These are phyloP conservation scores for Patella vulgata DNA, from an alignment of 1,140 invertebrate genomes.

Conservation along the genomic window DNA sequence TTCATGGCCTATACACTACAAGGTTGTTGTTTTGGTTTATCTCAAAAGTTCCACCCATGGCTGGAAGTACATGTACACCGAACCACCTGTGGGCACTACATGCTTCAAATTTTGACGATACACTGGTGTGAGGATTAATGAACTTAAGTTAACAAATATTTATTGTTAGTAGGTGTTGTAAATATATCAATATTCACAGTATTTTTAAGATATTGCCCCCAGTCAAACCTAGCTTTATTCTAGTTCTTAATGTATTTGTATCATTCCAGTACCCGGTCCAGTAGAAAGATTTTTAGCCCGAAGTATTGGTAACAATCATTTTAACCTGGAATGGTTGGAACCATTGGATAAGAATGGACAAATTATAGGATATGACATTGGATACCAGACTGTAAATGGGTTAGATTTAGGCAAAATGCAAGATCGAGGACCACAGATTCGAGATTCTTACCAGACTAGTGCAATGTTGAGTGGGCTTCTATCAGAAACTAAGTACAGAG, in stretches of 20 bases:
- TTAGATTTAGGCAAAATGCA: constrained; percentile 77
- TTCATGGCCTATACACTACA: too few species aligned
- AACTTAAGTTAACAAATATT: too few species aligned
- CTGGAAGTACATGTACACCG: too few species aligned
- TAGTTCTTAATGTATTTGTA: not conserved
- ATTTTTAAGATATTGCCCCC: too few species aligned
- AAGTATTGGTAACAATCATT: constrained; percentile 89
- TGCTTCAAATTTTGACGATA: too few species aligned
- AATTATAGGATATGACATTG: constrained; percentile 92
- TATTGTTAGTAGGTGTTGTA: too few species aligned
- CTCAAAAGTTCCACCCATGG: too few species aligned
- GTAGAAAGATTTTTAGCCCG: constrained; percentile 84
- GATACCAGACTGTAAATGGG: constrained; percentile 58
- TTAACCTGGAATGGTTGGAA: constrained; percentile 88
- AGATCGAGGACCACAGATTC: constrained; percentile 74
- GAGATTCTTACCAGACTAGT: constrained; percentile 77
- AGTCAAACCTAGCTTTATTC: too few species aligned
- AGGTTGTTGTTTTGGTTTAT: too few species aligned
- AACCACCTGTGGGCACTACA: too few species aligned
- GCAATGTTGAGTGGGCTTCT: constrained; percentile 87
- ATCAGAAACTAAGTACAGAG: constrained; percentile 88
- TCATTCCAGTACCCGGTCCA: constrained; percentile 80
- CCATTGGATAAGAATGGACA: constrained; percentile 92
- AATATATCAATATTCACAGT: too few species aligned
- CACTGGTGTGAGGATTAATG: too few species aligned